phyloP scores from a whole-genome alignment of 1,140 invertebrate genomes.

The Orchestia grillus region DNA sequence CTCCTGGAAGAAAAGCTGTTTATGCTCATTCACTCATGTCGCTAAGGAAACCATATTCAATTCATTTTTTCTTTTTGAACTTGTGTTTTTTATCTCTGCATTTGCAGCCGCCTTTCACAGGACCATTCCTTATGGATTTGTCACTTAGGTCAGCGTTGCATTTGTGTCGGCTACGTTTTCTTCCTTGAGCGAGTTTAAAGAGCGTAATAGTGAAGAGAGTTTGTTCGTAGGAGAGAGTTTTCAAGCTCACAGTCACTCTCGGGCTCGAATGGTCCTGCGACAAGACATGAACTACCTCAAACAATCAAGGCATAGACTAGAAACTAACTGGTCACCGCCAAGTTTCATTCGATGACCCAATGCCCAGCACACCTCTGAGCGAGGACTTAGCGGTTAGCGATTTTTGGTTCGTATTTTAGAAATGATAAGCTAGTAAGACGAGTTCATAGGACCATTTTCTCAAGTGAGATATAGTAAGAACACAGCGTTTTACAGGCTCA shows the following conservation, averaged over 20 bases:
- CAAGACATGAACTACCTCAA: background rate
- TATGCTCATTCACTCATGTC: background rate
- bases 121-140: background rate
- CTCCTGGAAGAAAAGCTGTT: no score
- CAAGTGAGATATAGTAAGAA: background rate
- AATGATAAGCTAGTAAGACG: background rate
- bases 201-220: background rate
- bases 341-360: background rate
- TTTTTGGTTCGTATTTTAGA: background rate
- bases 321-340: background rate
- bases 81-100: background rate
- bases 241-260: background rate
- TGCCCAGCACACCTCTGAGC: background rate
- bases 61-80: background rate
- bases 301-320: background rate
- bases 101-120: background rate
- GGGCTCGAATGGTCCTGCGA: background rate
- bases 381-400: background rate
- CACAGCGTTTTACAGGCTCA: background rate
- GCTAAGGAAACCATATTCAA: background rate
- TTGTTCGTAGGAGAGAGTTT: background rate
- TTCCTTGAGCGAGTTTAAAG: background rate
- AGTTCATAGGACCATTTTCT: background rate
- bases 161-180: no score
- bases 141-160: background rate